These are phyloP conservation scores for Calameuta pallipes DNA, from an alignment of 2,888 invertebrate genomes.

Conservation along the genomic window DNA sequence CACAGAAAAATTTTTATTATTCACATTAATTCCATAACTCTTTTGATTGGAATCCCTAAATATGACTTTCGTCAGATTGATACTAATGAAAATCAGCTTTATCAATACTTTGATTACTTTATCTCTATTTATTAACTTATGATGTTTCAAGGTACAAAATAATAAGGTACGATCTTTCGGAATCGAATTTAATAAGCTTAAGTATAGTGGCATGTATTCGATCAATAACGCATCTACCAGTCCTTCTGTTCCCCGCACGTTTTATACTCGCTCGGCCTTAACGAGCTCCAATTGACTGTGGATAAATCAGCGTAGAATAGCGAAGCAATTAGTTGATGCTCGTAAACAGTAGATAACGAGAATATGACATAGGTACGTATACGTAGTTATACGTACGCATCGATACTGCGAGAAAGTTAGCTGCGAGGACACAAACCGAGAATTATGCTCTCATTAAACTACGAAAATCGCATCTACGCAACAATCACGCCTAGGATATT, in stretches of 20 bases:
- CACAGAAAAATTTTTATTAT: background rate
- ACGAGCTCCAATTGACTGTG: background rate
- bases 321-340: background rate
- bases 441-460: conserved; percentile 7
- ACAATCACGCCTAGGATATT: conserved; percentile 29
- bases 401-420: background rate
- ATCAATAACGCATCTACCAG: background rate
- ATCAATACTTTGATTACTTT: background rate
- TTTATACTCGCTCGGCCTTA: conserved; percentile 1
- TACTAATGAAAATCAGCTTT: background rate
- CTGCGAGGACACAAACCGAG: background rate
- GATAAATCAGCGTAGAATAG: conserved; percentile 6
- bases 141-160: background rate
- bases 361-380: background rate
- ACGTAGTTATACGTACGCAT: background rate
- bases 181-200: background rate
- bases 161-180: background rate
- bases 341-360: background rate
- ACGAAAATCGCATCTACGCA: conserved; percentile 29
- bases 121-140: background rate
- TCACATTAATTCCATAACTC: no score
- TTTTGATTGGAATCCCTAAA: background rate
- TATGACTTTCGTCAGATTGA: background rate
- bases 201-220: background rate
- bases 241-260: background rate